Conservation (phyloP, 1,140 invertebrate genomes). For the Cephus cinctus region DNA sequence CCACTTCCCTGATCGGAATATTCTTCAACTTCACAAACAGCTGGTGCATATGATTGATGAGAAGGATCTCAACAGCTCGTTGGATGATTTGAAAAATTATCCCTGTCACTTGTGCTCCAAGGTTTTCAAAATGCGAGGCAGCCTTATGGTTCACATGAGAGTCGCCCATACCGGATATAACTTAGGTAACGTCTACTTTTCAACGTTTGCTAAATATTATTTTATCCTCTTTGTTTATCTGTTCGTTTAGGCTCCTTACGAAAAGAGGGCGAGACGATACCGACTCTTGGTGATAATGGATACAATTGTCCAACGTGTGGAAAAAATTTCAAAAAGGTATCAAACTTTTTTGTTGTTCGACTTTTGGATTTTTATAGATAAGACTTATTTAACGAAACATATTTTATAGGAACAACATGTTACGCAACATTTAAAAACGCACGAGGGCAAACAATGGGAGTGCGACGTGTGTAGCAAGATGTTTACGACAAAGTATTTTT, state of each 20-base stretch:
- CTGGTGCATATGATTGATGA: constrained; percentile 68
- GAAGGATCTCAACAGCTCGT: constrained; percentile 40
- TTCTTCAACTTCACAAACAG: constrained; percentile 72
- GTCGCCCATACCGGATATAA: constrained; percentile 68
- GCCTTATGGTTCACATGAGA: constrained; percentile 77
- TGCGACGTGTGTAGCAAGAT: constrained; percentile 82
- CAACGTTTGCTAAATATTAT: constrained; percentile 1
- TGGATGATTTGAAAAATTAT: constrained; percentile 57
- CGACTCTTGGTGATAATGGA: constrained; percentile 32
- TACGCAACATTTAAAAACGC: constrained; percentile 58
- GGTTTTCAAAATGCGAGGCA: constrained; percentile 77
- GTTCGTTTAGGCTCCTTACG: constrained; percentile 28
- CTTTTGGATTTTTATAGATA: background rate
- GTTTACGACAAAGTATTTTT: constrained; percentile 87
- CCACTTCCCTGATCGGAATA: constrained; percentile 67
- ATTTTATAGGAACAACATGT: constrained; percentile 56
- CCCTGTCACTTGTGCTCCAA: constrained; percentile 77
- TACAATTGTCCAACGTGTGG: constrained; percentile 53
- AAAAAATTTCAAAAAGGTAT: constrained; percentile 58
- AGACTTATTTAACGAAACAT: constrained; percentile 5
- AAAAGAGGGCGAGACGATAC: constrained; percentile 30
- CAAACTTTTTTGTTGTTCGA: constrained; percentile 1
- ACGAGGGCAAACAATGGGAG: constrained; percentile 71
- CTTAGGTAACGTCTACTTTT: constrained; percentile 30
- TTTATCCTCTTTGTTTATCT: constrained; percentile 12